A percentile compares a stretch with the other conserved stretches of the same genome.
These are phyloP conservation scores for Gryllus longicercus DNA, from an alignment of 2,888 invertebrate genomes.

Conservation along the genomic window DNA sequence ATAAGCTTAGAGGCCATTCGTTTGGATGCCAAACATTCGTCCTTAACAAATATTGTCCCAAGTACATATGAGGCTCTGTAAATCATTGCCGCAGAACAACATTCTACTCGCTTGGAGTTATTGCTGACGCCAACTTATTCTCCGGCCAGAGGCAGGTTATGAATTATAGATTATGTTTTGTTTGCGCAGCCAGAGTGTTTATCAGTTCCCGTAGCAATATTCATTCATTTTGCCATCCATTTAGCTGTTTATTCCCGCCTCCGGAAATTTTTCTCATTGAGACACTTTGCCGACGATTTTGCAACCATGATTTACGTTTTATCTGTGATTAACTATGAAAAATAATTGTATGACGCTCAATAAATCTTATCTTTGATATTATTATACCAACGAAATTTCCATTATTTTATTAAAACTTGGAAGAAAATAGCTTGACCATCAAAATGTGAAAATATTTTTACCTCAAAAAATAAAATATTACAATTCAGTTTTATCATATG, in stretches of 20 bases:
- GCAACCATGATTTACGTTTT: neutral
- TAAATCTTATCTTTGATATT: too few relatives aligned
- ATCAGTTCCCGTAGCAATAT: constrained; percentile 17
- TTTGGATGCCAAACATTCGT: constrained; percentile 10
- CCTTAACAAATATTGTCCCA: constrained; percentile 17
- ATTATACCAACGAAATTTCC: too few relatives aligned
- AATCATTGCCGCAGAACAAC: constrained; percentile 4
- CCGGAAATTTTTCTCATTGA: neutral
- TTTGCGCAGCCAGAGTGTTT: constrained; percentile 2
- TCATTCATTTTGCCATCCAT: constrained; percentile 4
- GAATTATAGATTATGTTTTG: constrained; percentile 17
- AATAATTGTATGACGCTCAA: too few relatives aligned
- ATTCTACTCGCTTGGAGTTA: neutral
- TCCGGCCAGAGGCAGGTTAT: neutral
- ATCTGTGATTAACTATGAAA: too few relatives aligned
- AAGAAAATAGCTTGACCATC: too few relatives aligned
- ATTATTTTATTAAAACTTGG: too few relatives aligned
- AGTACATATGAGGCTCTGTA: neutral
- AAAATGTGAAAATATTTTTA: too few relatives aligned
- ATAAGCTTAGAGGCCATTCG: constrained; percentile 2
- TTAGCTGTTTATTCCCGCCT: neutral
- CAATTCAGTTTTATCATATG: too few relatives aligned
- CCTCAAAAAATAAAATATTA: too few relatives aligned
- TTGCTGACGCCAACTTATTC: constrained; percentile 1
- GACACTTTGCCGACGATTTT: neutral